Conservation (phyloP, 2,888 invertebrate species). For the Coleophora deauratella region DNA sequence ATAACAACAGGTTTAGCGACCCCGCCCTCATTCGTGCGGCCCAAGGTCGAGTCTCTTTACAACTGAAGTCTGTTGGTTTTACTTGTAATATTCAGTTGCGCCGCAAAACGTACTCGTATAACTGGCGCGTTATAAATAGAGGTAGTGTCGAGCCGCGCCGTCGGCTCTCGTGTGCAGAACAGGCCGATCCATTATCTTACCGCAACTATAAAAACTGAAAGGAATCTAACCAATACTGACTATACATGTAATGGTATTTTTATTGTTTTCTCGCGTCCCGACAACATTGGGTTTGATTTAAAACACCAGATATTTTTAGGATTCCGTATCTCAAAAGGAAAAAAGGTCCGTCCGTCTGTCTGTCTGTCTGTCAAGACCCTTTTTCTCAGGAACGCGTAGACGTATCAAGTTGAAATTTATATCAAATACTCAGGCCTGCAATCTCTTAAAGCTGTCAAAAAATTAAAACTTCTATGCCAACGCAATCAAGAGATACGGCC, state of each 20-base stretch:
- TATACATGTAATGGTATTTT: conserved; percentile 26
- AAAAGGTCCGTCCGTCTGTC: no score
- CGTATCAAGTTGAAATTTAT: no score
- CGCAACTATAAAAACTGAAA: conserved; percentile 63
- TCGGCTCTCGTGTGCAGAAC: conserved; percentile 50
- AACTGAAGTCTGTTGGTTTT: conserved; percentile 44
- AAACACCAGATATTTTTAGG: no score
- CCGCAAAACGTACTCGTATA: conserved; percentile 48
- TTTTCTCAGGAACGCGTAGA: no score
- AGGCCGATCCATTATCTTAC: conserved; percentile 63
- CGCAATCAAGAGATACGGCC: no score
- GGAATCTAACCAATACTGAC: conserved; percentile 44
- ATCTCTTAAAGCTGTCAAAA: no score
- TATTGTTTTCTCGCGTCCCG: neutral
- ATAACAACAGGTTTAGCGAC: conserved; percentile 21
- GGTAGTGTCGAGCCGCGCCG: conserved; percentile 49
- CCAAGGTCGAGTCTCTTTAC: conserved; percentile 40
- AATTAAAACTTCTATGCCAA: no score
- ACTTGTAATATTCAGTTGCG: conserved; percentile 61
- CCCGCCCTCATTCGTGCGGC: conserved; percentile 21
- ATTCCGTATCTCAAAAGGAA: no score
- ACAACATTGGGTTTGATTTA: no score
- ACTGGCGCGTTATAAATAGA: conserved; percentile 60
- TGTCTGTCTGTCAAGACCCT: no score
- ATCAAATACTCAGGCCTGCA: no score